These are phyloP conservation scores for Diplosoma virens DNA, from an alignment of 23 tunicate genomes.

Conservation along the genomic window DNA sequence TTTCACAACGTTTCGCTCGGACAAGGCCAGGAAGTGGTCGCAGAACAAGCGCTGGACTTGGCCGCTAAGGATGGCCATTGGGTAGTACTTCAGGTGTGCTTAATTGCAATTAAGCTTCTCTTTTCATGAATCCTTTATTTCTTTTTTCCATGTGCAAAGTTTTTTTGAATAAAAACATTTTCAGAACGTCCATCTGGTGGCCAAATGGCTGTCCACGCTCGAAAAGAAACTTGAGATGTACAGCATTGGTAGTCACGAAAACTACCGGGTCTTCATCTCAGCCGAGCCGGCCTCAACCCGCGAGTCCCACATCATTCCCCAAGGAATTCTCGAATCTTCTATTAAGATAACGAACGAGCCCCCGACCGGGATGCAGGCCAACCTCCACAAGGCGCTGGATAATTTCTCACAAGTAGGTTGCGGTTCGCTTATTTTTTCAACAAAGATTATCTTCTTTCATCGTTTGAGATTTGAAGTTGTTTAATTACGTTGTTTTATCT, in stretches of 20 bases:
- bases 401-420: conserved; percentile 82
- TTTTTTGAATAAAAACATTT: too few relatives aligned
- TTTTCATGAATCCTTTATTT: too few relatives aligned
- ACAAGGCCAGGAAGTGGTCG: conserved; percentile 99
- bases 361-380: conserved; percentile 99
- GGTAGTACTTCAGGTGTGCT: conserved; percentile 97
- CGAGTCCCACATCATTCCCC: conserved; percentile 93
- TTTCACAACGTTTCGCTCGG: conserved; percentile 99
- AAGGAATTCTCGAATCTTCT: conserved; percentile 94
- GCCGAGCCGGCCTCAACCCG: conserved; percentile 99
- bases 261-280: conserved; percentile 83
- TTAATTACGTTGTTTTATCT: too few relatives aligned
- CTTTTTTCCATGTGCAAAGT: too few relatives aligned
- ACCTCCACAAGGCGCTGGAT: conserved; percentile 97
- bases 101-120: too few relatives aligned
- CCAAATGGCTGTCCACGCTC: conserved; percentile 92
- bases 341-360: conserved; percentile 99
- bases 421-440: too few relatives aligned
- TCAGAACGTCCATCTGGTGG: conserved; percentile 96
- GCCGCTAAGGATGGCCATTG: conserved; percentile 98
- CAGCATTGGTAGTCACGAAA: conserved; percentile 78
- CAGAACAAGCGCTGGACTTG: conserved; percentile 94
- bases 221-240: conserved; percentile 91
- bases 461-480: too few relatives aligned
- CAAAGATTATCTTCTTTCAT: too few relatives aligned